phyloP scores from a whole-genome alignment of 2,888 invertebrate genomes.

The Doris montereyensis region DNA sequence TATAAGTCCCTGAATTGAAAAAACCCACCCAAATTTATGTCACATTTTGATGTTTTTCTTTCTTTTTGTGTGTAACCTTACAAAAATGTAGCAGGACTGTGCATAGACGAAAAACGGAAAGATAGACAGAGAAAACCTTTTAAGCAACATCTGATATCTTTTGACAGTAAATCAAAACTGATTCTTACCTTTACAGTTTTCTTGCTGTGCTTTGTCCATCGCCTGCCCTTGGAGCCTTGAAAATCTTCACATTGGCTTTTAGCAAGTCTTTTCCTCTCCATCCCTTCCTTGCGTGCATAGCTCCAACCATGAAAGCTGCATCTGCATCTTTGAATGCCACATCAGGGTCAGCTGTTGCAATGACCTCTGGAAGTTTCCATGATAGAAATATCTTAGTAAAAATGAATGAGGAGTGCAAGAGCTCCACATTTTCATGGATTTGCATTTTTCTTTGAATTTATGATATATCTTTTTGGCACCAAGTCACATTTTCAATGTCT shows the following conservation, averaged over 20 bases:
- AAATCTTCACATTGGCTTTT: constrained; percentile 97
- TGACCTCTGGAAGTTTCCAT: constrained; percentile 80
- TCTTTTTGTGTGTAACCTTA: too few relatives aligned
- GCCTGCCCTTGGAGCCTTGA: constrained; percentile 83
- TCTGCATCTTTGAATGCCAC: constrained; percentile 96
- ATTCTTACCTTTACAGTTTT: constrained; percentile 94
- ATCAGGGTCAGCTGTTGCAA: constrained; percentile 89
- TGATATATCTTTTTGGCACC: too few relatives aligned
- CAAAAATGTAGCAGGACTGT: too few relatives aligned
- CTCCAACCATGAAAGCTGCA: constrained; percentile 96
- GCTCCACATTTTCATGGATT: not conserved
- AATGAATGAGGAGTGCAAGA: not conserved
- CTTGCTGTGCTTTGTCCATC: constrained; percentile 79
- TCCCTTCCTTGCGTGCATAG: constrained; percentile 97
- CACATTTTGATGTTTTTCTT: too few relatives aligned
- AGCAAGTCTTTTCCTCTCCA: constrained; percentile 99
- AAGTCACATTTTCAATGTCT: too few relatives aligned
- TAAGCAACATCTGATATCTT: too few relatives aligned
- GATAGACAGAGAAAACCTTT: too few relatives aligned
- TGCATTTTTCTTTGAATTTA: not conserved
- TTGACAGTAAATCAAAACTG: too few relatives aligned
- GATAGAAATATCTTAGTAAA: not conserved
- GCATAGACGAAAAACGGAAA: too few relatives aligned
- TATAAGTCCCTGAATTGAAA: too few relatives aligned
- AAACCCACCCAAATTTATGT: too few relatives aligned